These are phyloP conservation scores for Macropis europaea DNA, from an alignment of 2,888 invertebrate genomes.

Conservation along the genomic window DNA sequence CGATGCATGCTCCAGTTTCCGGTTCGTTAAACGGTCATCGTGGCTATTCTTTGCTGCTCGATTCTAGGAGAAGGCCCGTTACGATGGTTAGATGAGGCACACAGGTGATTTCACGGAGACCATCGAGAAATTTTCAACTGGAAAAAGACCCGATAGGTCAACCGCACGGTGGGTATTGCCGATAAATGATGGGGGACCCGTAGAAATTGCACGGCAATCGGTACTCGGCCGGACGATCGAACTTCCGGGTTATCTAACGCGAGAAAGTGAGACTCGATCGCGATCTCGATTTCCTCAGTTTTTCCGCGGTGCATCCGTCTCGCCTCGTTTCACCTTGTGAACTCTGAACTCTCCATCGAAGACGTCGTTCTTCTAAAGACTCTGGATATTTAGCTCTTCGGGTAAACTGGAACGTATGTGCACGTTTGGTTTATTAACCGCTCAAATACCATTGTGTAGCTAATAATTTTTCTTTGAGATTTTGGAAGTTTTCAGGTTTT, in stretches of 20 bases:
- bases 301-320: slow-evolving; percentile 25
- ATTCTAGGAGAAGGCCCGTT: slow-evolving; percentile 33
- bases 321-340: slow-evolving; percentile 35
- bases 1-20: slow-evolving; percentile 66
- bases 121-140: not conserved
- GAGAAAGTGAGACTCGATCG: slow-evolving; percentile 45
- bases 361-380: too few species aligned
- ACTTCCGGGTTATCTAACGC: slow-evolving; percentile 52
- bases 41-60: not conserved
- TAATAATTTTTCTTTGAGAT: too few species aligned
- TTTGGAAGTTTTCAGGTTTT: too few species aligned
- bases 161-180: not conserved
- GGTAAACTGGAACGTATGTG: too few species aligned
- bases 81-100: slow-evolving; percentile 47
- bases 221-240: slow-evolving; percentile 10
- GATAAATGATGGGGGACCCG: not conserved
- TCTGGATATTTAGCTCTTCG: too few species aligned
- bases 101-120: slow-evolving; percentile 18
- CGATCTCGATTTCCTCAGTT: slow-evolving; percentile 38
- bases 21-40: slow-evolving; percentile 64
- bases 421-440: too few species aligned
- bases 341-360: too few species aligned
- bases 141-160: not conserved
- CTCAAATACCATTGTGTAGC: too few species aligned
- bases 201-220: not conserved